These are phyloP conservation scores for Paralvinella palmiformis DNA, from an alignment of 1,140 invertebrate genomes.

Conservation along the genomic window DNA sequence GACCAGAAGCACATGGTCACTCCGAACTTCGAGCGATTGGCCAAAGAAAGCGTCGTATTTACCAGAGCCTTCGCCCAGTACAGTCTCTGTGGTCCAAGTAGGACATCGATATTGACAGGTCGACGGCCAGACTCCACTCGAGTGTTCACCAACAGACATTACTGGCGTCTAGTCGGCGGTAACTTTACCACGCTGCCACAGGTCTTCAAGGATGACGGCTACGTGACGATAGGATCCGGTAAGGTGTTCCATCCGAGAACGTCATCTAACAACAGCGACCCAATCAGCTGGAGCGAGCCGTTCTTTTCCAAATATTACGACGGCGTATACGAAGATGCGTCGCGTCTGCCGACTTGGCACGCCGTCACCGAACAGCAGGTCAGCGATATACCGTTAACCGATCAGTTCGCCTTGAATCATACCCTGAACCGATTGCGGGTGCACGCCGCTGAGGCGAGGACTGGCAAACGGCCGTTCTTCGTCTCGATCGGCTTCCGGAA, in stretches of 20 bases:
- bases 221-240: constrained; percentile 8
- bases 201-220: constrained; percentile 16
- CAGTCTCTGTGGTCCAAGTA: constrained; percentile 72
- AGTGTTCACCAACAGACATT: constrained; percentile 8
- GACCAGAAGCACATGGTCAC: constrained; percentile 56
- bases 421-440: too few relatives aligned
- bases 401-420: constrained; percentile 3
- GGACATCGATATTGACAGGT: background rate
- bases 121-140: constrained; percentile 26
- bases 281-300: constrained; percentile 11
- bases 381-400: background rate
- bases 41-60: constrained; percentile 59
- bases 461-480: too few relatives aligned
- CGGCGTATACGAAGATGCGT: background rate
- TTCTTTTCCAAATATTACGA: background rate
- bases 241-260: constrained; percentile 17
- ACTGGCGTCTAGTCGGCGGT: constrained; percentile 5
- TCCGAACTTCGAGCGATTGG: constrained; percentile 69
- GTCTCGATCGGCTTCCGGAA: background rate
- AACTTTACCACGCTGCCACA: constrained; percentile 11
- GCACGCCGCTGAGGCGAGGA: too few relatives aligned
- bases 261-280: constrained; percentile 8
- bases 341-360: background rate
- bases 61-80: constrained; percentile 62
- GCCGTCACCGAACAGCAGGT: background rate